A percentile compares a stretch with the other conserved stretches of the same genome.
These are phyloP conservation scores for Champsocephalus gunnari DNA, from an alignment of 2,797 vertebrate genomes.

Conservation along the genomic window DNA sequence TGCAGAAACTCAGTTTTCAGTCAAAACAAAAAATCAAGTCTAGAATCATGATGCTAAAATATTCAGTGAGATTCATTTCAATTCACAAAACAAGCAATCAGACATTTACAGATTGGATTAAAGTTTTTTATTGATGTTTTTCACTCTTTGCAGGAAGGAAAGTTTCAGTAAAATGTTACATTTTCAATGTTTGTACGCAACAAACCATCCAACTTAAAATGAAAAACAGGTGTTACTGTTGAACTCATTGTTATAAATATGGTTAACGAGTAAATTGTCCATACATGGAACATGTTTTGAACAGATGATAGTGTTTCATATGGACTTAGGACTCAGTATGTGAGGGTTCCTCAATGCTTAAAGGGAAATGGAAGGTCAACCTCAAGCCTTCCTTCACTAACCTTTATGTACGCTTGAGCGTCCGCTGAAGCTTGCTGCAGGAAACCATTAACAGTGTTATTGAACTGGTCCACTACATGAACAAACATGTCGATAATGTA, in stretches of 20 bases:
- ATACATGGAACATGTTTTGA: conserved; percentile 43
- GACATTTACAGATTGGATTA: conserved; percentile 31
- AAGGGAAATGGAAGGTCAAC: conserved; percentile 85
- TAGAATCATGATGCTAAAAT: not conserved
- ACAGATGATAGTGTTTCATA: conserved; percentile 68
- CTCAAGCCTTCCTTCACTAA: conserved; percentile 84
- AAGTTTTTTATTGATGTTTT: conserved; percentile 71
- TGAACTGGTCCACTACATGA: conserved; percentile 70
- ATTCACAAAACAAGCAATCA: conserved; percentile 22
- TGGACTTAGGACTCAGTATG: conserved; percentile 61
- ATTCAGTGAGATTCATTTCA: not conserved
- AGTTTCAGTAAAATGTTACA: conserved; percentile 56
- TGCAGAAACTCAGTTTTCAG: not conserved
- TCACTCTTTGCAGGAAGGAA: conserved; percentile 42
- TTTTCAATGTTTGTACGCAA: conserved; percentile 56
- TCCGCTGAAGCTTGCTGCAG: conserved; percentile 77
- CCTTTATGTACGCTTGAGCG: conserved; percentile 72
- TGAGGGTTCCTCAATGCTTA: conserved; percentile 66
- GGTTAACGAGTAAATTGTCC: conserved; percentile 57
- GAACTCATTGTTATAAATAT: conserved; percentile 71
- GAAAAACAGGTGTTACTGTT: conserved; percentile 60
- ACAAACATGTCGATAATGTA: conserved; percentile 43
- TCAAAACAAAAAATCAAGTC: not conserved
- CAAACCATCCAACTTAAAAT: conserved; percentile 74
- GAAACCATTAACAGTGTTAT: conserved; percentile 63